Evolutionary conservation across 35 echinoderm and acorn worm genomes (phyloP), one percentile per base, ranked within the genome.

Genomic region (Stichopus chloronotus): DNA sequence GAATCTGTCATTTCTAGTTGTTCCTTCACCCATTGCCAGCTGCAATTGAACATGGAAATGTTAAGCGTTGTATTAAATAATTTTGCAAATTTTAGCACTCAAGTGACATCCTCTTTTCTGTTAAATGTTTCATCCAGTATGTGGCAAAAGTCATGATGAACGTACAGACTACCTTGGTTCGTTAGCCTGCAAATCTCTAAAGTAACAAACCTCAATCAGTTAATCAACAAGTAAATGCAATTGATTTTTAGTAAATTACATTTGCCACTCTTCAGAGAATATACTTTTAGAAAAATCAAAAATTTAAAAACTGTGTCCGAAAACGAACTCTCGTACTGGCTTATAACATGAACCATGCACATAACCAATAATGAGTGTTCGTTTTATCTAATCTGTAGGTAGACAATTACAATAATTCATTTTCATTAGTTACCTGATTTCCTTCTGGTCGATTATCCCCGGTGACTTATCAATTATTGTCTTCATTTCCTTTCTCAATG

Each of bases 21-120:
- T 69, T 88, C 9, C n/a, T 88, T 88, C 17, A 88, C 86, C 86
- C 86, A 88, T 3, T 57, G 23, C 23, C 69, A 88, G 43, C 86
- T 88, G 52, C 23, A 58, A 87, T 58, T 0, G 24, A 53, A 82
- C 30, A 82, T 53, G 11, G 52, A 79, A 79, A 9, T 9, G 21
- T 9, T 20, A 20, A 13, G 10, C 16, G 9, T n/a, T 63, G 9
- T 63, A 16, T 8, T 63, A 63, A 63, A 63, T 63, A 63, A 63
- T 63, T 63, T 63, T 16, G n/a, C n/a, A n/a, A 11, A 16, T 63
- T 63, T 63, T 16, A 11, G 60, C 60, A 60, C 12, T 6, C 6
- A 63, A 63, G 9, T 63, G 14, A 7, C 8, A 14, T 63, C 9
- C 60, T 63, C 60, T 63, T 11, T 63, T 63, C 60, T 63, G 60